Conservation (phyloP, 2,113 vertebrate genomes). For the Equus quagga region DNA sequence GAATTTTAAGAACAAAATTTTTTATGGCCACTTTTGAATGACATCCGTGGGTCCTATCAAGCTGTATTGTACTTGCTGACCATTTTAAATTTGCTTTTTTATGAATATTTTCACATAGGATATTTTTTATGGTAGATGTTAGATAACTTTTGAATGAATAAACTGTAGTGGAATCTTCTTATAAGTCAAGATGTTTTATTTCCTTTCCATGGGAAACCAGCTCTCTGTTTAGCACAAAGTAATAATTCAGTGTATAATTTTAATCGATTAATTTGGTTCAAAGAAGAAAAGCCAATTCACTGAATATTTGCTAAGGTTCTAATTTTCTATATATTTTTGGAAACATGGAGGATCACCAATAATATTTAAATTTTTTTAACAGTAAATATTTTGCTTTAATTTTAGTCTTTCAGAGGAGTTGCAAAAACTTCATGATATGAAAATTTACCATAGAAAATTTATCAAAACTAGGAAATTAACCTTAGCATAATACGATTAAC, state of each 20-base stretch:
- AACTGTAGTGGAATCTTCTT: neutral
- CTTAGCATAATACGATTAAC: neutral
- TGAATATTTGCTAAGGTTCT: neutral
- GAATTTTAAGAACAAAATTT: neutral
- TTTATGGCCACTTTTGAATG: neutral
- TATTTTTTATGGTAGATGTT: neutral
- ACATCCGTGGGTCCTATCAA: neutral
- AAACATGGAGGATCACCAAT: neutral
- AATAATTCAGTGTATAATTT: neutral
- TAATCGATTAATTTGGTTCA: neutral
- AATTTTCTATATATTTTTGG: conserved; percentile 10
- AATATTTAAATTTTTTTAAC: neutral
- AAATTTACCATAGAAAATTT: neutral
- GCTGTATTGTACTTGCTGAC: neutral
- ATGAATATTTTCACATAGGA: neutral
- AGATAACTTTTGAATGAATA: neutral
- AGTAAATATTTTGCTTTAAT: neutral
- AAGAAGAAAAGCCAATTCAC: neutral
- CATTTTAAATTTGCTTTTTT: conserved; percentile 1
- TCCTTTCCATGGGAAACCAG: neutral
- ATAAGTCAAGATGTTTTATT: neutral
- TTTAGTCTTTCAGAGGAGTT: neutral
- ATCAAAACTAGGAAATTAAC: neutral
- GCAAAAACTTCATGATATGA: neutral
- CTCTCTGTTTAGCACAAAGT: neutral